Base-by-base conservation (phyloP, 1,140 invertebrate species). In the Papilio helenus region DNA sequence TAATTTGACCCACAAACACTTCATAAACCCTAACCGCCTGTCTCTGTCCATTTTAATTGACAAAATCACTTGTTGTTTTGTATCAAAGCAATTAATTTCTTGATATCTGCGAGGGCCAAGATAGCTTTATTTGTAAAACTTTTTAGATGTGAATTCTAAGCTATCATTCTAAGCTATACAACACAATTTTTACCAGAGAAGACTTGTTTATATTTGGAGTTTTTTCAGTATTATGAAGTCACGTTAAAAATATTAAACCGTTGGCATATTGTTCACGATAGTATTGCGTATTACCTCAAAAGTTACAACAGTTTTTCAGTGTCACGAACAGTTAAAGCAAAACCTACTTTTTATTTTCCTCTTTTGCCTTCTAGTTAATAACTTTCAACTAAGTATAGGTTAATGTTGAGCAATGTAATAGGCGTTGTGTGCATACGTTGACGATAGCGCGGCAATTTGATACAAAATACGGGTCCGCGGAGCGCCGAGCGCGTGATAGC, bases 1-100 rank as follows among this genome's bases (percentile, higher is more conserved):
- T 34, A 34, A 44, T 58, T 77, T 77, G 76, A 77, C 76, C 76
- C 76, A 77, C 76, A 77, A 65, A 77, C 58, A 61, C 76, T 16
- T 61, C 23, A 61, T 34, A 68, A 61, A 61, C 16, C 16, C 29
- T 61, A 76, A 76, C 44, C 23, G 61, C 26, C 14, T 68, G 10
- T 68, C 10, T 61, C n/a, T 58, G 20, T 23, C 9, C 10, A 26
- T 46, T n/a, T 51, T 29, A 72, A 42, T 72, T 72, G 12, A 18
- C 16, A 44, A 20, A 42, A 72, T 20, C 44, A 42, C 14, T 44
- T 44, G 68, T 72, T 72, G 12, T 26, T 26, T 61, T 61, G 20
- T 10, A 12, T 2, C 10, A 23, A 58, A 23, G 10, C 10, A 61
- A 23, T 26, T 61, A 61, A 61, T 61, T 61, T 61, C n/a, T 61